Evolutionary conservation across 1,140 invertebrate species (phyloP), one percentile per base, ranked within the genome.

Genomic region (Philopotamus ludificatus): DNA sequence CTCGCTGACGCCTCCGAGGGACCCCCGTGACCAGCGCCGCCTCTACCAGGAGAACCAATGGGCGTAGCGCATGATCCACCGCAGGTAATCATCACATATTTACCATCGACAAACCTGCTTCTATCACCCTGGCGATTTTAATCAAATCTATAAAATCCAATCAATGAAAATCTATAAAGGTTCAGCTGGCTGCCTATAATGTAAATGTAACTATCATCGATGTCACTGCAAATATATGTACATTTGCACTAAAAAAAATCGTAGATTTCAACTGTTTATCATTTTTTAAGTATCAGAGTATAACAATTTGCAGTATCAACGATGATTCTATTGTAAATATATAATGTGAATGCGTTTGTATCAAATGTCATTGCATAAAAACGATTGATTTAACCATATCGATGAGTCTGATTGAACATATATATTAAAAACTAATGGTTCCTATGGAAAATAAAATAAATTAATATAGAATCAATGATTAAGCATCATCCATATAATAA

Each of bases 21-120:
- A 90, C 75, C 92, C 80, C 97, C 94, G 20, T 92, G 90, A 74
- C 96, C 95, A 50, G 89, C 82, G 10, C 91, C 92, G 21, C 92
- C 95, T 81, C 96, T 96, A 93, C 96, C 97, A 93, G 90, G 72
- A 93, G 83, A 75, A 92, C 87, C 77, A 94, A 87, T 81, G 79
- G 79, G 79, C 79, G 76, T 81, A 81, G 79, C 81, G 81, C 76
- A 82, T 82, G 77, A 78, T 82, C 72, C 78, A 80, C 78, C 81
- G 79, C 79, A 82, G 80, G 80, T 82, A 81, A 79, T 68, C 68
- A 65, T 65, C 72, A 69, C 67, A 51, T 20, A 41, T 42, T 66
- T 66, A 65, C 39, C 53, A 55, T 63, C 63, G 47, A 55, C 49
- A 63, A 51, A 65, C 49, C 63, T 57, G 67, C 67, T 68, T 68